Conservation (phyloP, 2,888 invertebrate genomes). For the Lamproptera curius region DNA sequence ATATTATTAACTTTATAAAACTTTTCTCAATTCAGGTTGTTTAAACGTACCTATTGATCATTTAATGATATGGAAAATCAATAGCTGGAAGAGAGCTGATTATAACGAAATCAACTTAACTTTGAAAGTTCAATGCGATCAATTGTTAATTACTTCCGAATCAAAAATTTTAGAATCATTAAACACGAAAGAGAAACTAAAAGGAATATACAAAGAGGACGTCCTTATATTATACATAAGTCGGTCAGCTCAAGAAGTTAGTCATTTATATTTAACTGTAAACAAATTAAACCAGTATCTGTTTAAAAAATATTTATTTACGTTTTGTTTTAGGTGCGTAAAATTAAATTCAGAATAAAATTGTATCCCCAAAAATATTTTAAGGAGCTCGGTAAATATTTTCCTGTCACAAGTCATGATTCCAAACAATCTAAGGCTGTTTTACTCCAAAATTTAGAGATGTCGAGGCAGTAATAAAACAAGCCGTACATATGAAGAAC, state of each 20-base stretch:
- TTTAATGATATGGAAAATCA: constrained; percentile 49
- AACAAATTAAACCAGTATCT: constrained; percentile 8
- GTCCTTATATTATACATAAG: constrained; percentile 49
- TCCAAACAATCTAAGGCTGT: constrained; percentile 22
- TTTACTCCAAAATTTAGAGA: constrained; percentile 38
- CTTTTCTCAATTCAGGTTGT: constrained; percentile 33
- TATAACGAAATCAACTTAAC: constrained; percentile 28
- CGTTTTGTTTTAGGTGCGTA: constrained; percentile 42
- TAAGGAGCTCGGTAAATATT: constrained; percentile 40
- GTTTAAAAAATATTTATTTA: not conserved
- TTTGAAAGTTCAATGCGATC: constrained; percentile 48
- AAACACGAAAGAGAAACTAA: constrained; percentile 51
- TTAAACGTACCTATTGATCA: constrained; percentile 47
- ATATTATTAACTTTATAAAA: not conserved
- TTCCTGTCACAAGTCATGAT: constrained; percentile 46
- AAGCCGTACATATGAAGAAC: no score
- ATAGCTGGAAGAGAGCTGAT: constrained; percentile 48
- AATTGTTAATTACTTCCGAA: constrained; percentile 46
- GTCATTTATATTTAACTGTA: not conserved
- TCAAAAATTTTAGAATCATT: constrained; percentile 53
- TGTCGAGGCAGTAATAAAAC: constrained; percentile 45
- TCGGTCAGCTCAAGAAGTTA: constrained; percentile 37
- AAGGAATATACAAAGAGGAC: constrained; percentile 57
- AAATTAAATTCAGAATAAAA: constrained; percentile 59
- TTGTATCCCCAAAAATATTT: constrained; percentile 36